phyloP scores from a whole-genome alignment of 2,888 invertebrate species.

The Eristalinus sepulchralis region DNA sequence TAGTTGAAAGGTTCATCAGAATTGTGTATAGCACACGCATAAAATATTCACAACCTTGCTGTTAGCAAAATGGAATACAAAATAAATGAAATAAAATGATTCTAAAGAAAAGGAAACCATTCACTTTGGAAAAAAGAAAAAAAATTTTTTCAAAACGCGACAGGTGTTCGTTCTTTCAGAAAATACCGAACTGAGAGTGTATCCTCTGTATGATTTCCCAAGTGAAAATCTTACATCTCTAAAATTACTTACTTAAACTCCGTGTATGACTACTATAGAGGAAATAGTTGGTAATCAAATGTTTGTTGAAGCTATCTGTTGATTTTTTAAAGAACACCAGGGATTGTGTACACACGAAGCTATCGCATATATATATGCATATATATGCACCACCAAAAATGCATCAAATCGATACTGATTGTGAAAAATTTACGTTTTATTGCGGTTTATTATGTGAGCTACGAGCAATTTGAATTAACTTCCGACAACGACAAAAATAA shows the following conservation, averaged over 20 bases:
- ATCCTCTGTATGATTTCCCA: no score
- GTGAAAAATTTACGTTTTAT: conserved; percentile 2
- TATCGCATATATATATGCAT: conserved; percentile 12
- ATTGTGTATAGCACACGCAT: no score
- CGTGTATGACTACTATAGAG: neutral
- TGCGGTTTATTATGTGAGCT: neutral
- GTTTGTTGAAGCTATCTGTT: conserved; percentile 19
- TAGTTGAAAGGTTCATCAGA: no score
- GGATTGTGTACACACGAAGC: conserved; percentile 23
- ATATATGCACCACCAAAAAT: no score
- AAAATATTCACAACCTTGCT: no score
- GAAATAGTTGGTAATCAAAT: neutral
- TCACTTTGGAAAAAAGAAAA: neutral
- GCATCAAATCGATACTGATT: conserved; percentile 63
- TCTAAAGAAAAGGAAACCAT: neutral
- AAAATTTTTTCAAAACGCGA: conserved; percentile 32
- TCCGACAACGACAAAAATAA: no score
- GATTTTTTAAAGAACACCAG: conserved; percentile 18
- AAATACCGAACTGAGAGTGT: no score
- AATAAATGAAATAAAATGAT: neutral
- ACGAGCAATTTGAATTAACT: no score
- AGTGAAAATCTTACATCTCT: no score
- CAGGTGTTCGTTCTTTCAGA: no score
- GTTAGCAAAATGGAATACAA: no score
- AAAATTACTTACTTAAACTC: neutral